These are phyloP conservation scores for Drosophila seguyi DNA, from an alignment of 1,140 invertebrate genomes.

Conservation along the genomic window DNA sequence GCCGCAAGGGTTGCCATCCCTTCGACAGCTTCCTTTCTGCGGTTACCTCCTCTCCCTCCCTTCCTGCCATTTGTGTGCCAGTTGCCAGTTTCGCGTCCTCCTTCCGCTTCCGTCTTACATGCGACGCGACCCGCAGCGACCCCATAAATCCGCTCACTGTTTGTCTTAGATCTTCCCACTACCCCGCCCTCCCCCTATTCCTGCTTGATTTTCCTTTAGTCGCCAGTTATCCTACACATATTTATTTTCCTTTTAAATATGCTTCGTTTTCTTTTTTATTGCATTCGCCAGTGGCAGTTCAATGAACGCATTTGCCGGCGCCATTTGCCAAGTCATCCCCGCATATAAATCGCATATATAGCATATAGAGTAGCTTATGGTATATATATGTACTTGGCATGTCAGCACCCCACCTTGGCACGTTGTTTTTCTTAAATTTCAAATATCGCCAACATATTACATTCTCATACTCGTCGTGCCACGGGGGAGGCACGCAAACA, in stretches of 20 bases:
- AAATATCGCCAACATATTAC: constrained; percentile 70
- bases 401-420: constrained; percentile 22
- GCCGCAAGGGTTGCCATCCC: constrained; percentile 65
- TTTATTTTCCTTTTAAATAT: constrained; percentile 66
- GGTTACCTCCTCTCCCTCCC: constrained; percentile 39
- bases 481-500: constrained; percentile 71
- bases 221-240: constrained; percentile 61
- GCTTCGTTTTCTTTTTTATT: constrained; percentile 58
- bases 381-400: not conserved
- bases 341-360: constrained; percentile 5
- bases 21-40: constrained; percentile 76
- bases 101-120: constrained; percentile 69
- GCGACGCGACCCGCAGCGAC: constrained; percentile 35
- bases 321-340: constrained; percentile 63
- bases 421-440: constrained; percentile 69
- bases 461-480: constrained; percentile 44
- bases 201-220: constrained; percentile 18
- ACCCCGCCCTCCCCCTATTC: not conserved
- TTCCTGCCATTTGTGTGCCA: constrained; percentile 56
- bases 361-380: not conserved
- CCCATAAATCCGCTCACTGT: constrained; percentile 69
- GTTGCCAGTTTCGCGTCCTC: constrained; percentile 75
- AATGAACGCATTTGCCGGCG: constrained; percentile 81
- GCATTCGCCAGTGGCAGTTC: constrained; percentile 72
- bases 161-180: constrained; percentile 67